phyloP scores from a whole-genome alignment of 2,888 invertebrate species.

The Drosophila pseudotakahashii region DNA sequence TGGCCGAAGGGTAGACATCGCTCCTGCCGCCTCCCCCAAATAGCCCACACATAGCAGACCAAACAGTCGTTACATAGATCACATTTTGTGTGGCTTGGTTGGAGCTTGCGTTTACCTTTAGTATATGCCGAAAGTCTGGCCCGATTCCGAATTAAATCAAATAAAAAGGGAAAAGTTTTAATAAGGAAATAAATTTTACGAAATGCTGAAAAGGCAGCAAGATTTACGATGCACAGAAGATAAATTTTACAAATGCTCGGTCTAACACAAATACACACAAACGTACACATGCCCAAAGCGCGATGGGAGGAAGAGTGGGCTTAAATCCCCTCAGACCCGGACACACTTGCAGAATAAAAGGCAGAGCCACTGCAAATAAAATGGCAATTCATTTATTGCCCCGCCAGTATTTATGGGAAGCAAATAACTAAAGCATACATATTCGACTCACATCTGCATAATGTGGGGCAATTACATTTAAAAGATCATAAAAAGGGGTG shows the following conservation, averaged over 20 bases:
- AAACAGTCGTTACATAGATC: conserved; percentile 67
- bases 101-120: conserved; percentile 37
- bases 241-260: conserved; percentile 62
- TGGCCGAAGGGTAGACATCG: conserved; percentile 49
- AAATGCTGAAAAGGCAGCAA: conserved; percentile 76
- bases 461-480: conserved; percentile 70
- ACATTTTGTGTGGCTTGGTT: conserved; percentile 49
- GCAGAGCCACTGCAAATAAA: conserved; percentile 66
- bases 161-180: conserved; percentile 73
- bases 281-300: background rate
- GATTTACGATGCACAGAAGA: conserved; percentile 77
- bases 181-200: conserved; percentile 77
- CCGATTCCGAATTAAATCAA: conserved; percentile 70
- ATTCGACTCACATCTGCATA: conserved; percentile 60
- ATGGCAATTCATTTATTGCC: conserved; percentile 75
- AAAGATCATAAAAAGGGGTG: conserved; percentile 57
- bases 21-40: conserved; percentile 10
- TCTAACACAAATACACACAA: conserved; percentile 2
- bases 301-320: conserved; percentile 12
- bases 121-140: conserved; percentile 7
- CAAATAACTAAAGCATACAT: conserved; percentile 64
- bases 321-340: background rate
- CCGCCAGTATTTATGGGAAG: conserved; percentile 68
- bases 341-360: conserved; percentile 6
- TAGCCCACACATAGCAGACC: conserved; percentile 36